Evolutionary conservation across 2,888 invertebrate species (phyloP).

Genomic region (Dolichopus griseipennis): DNA sequence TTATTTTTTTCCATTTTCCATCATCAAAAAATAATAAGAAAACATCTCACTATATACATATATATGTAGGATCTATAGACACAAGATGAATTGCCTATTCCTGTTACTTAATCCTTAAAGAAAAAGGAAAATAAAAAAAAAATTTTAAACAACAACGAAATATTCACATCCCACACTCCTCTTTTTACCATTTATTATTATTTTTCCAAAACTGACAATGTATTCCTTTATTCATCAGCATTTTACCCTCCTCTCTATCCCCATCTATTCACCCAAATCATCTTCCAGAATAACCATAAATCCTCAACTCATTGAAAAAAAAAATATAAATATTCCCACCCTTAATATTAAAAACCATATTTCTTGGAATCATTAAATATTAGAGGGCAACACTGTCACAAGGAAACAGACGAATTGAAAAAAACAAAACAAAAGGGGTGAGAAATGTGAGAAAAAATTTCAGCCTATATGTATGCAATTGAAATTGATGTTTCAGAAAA

Average conservation of each 20-base stretch:
- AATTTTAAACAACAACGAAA: too few species aligned
- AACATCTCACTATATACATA: not conserved
- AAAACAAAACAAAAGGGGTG: not conserved
- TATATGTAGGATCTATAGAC: not conserved
- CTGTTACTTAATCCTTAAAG: not conserved
- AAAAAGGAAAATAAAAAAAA: not conserved
- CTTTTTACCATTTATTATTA: not conserved
- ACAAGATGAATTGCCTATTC: slow-evolving; percentile 3
- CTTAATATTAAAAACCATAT: not conserved
- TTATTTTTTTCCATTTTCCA: not conserved
- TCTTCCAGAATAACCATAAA: too few species aligned
- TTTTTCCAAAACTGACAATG: not conserved
- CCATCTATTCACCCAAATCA: too few species aligned
- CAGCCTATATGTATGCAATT: too few species aligned
- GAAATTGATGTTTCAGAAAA: too few species aligned
- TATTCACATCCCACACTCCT: not conserved
- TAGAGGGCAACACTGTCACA: too few species aligned
- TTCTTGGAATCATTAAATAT: not conserved
- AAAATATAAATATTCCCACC: not conserved
- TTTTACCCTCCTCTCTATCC: too few species aligned
- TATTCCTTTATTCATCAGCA: too few species aligned
- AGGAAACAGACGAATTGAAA: not conserved
- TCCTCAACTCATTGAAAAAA: too few species aligned
- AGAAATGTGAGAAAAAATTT: not conserved
- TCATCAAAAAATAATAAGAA: not conserved